A percentile compares a stretch with the other conserved stretches of the same genome.
phyloP scores from a whole-genome alignment of 2,888 invertebrate species.

The Paralinhomoeus sp. region DNA sequence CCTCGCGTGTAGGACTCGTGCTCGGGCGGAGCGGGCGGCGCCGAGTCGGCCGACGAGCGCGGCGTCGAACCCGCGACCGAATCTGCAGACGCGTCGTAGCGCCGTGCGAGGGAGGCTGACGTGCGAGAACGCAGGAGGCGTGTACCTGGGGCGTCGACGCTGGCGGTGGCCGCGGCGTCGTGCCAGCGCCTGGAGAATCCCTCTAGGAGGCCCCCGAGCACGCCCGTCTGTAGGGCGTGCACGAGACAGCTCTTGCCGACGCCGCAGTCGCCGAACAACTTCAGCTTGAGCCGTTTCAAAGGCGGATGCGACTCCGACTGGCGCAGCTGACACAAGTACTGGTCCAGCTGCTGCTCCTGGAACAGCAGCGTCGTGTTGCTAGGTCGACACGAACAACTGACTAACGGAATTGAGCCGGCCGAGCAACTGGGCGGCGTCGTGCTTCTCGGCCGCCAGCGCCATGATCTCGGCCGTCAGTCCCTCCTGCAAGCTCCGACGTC shows the following conservation, averaged over 20 bases:
- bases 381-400: conserved; percentile 8
- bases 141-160: too few species aligned
- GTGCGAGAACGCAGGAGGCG: too few species aligned
- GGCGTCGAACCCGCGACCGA: neutral
- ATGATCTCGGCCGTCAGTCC: conserved; percentile 51
- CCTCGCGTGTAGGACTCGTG: conserved; percentile 42
- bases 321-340: conserved; percentile 39
- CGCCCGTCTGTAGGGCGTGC: conserved; percentile 43
- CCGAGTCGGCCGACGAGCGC: too few species aligned
- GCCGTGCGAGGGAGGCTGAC: neutral
- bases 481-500: too few species aligned
- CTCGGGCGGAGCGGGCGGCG: conserved; percentile 7
- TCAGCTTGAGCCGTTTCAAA: conserved; percentile 39
- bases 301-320: conserved; percentile 13
- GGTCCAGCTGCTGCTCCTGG: conserved; percentile 30
- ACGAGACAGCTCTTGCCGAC: conserved; percentile 47
- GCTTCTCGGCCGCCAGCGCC: conserved; percentile 48
- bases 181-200: too few species aligned
- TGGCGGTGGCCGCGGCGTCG: too few species aligned
- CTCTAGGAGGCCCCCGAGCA: conserved; percentile 37
- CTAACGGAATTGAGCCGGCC: conserved; percentile 41
- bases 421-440: conserved; percentile 43
- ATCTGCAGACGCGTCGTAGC: neutral
- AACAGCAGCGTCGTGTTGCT: too few species aligned
- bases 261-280: conserved; percentile 46